These are phyloP conservation scores for Petrolisthes cinctipes DNA, from an alignment of 2,888 invertebrate species.

Conservation along the genomic window DNA sequence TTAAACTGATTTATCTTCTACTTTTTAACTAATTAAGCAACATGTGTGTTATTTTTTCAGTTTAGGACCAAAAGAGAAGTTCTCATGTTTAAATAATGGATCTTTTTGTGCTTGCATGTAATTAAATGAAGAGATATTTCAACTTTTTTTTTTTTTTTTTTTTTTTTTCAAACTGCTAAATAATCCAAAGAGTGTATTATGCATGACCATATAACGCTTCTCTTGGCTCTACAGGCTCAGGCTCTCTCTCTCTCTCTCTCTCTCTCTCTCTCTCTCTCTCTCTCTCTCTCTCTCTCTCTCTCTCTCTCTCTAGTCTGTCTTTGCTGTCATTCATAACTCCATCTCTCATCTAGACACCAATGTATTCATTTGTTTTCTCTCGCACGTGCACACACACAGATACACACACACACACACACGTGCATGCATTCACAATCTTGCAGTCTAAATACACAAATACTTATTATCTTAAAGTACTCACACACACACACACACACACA, in stretches of 20 bases:
- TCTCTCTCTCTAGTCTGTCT: too few species aligned
- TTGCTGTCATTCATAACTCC: too few species aligned
- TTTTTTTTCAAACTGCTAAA: slow-evolving; percentile 18
- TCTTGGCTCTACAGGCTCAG: slow-evolving; percentile 45
- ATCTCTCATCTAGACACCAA: too few species aligned
- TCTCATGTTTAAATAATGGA: slow-evolving; percentile 25
- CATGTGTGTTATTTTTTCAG: slow-evolving; percentile 2
- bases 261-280: not conserved
- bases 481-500: slow-evolving; percentile 20
- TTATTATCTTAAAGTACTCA: not conserved
- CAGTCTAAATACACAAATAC: not conserved
- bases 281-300: too few species aligned
- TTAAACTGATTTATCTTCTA: slow-evolving; percentile 8
- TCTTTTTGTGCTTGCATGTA: slow-evolving; percentile 28
- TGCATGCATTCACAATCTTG: not conserved
- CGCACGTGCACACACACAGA: not conserved
- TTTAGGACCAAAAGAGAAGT: slow-evolving; percentile 6
- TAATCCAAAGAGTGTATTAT: slow-evolving; percentile 26
- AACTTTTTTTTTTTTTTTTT: not conserved
- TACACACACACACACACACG: not conserved
- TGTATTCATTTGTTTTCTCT: too few species aligned
- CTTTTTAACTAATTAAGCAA: not conserved
- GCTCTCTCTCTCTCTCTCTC: not conserved
- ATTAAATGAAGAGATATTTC: not conserved
- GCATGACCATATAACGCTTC: slow-evolving; percentile 34